Conservation (phyloP, 2,797 vertebrate species). For the Microtus californicus region DNA sequence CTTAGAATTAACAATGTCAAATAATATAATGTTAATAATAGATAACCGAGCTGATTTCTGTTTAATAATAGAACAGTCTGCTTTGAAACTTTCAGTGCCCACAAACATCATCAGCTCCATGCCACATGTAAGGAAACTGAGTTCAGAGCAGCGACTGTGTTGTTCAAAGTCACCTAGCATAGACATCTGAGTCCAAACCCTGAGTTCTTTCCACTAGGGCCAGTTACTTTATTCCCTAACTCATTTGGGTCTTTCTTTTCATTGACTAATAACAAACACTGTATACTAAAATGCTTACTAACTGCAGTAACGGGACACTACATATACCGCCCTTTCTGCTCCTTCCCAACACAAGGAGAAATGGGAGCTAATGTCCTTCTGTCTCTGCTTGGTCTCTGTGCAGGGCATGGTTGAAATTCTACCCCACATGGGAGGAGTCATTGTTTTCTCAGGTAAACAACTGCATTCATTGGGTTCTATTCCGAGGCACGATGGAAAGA, state of each 20-base stretch:
- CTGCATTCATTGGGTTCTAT: neutral
- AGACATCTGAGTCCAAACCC: neutral
- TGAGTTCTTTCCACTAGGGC: neutral
- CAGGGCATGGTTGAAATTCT: neutral
- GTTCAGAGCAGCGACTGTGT: conserved; percentile 6
- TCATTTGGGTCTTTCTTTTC: conserved; percentile 4
- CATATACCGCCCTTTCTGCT: neutral
- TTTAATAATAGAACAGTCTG: conserved; percentile 21
- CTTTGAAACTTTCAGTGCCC: neutral
- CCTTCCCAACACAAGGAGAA: neutral
- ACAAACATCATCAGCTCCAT: neutral
- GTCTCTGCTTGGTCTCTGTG: neutral
- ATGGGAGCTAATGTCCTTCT: neutral
- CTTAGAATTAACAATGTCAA: conserved; percentile 36
- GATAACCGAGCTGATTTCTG: conserved; percentile 32
- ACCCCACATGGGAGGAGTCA: neutral
- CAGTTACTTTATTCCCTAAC: conserved; percentile 40
- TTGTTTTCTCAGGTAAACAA: neutral
- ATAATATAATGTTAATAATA: conserved; percentile 24
- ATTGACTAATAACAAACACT: conserved; percentile 8
- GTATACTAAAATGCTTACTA: conserved; percentile 22
- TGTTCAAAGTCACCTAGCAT: conserved; percentile 21
- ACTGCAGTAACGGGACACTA: neutral
- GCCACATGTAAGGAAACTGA: conserved; percentile 7
- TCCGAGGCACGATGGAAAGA: neutral